A percentile compares a stretch with the other conserved stretches of the same genome.
These are phyloP conservation scores for Sphecodes monilicornis DNA, from an alignment of 2,888 invertebrate genomes.

Conservation along the genomic window DNA sequence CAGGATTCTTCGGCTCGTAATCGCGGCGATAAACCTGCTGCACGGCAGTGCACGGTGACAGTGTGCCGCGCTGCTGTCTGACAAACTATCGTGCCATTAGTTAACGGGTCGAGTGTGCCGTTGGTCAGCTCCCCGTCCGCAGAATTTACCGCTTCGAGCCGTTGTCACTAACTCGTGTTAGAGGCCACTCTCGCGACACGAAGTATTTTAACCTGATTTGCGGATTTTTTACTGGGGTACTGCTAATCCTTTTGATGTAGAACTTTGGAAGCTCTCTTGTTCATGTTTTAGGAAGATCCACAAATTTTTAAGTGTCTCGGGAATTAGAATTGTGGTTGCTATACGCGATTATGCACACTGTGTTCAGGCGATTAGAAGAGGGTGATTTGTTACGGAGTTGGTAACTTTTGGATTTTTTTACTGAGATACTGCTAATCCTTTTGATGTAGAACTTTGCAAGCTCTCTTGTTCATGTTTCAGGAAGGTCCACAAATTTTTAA, in stretches of 20 bases:
- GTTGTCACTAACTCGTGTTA: neutral
- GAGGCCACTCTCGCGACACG: neutral
- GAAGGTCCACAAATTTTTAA: neutral
- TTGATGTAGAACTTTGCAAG: neutral
- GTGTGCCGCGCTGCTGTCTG: neutral
- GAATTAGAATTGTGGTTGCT: neutral
- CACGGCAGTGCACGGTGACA: neutral
- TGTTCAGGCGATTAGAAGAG: no score
- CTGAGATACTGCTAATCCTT: no score
- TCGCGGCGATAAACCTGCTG: slow-evolving; percentile 23
- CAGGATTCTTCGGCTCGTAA: slow-evolving; percentile 16
- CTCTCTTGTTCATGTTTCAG: neutral
- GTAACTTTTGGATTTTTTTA: no score
- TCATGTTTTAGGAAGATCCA: no score
- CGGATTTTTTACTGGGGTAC: neutral
- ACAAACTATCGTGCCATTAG: slow-evolving; percentile 36
- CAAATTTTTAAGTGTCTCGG: neutral
- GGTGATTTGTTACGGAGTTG: neutral
- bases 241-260: neutral
- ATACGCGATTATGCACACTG: no score
- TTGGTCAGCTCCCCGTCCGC: slow-evolving; percentile 6
- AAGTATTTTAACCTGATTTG: neutral
- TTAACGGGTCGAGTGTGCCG: slow-evolving; percentile 34
- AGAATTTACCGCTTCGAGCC: slow-evolving; percentile 36
- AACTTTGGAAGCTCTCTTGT: neutral